These are phyloP conservation scores for Hyphantria cunea DNA, from an alignment of 1,140 invertebrate species.

Conservation along the genomic window DNA sequence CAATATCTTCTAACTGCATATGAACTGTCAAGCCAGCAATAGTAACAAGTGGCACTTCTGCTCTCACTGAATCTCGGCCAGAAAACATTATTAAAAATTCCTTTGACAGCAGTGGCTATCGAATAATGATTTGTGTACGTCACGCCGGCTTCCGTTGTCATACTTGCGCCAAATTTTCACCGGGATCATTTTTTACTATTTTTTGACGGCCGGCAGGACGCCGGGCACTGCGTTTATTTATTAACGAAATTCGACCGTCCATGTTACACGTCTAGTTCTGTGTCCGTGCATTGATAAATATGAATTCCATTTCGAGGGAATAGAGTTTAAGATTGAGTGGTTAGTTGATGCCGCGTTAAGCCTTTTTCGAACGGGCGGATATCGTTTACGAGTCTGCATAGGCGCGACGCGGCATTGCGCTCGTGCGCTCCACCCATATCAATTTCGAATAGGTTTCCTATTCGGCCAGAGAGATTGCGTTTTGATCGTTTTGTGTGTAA, in stretches of 20 bases:
- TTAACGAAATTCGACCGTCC: conserved; percentile 79
- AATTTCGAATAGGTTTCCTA: conserved; percentile 80
- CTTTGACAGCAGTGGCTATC: conserved; percentile 73
- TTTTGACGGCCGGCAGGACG: conserved; percentile 59
- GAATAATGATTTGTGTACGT: conserved; percentile 77
- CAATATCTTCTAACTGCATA: conserved; percentile 22
- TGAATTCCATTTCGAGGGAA: conserved; percentile 35
- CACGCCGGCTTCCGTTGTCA: conserved; percentile 67
- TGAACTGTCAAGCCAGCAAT: conserved; percentile 23
- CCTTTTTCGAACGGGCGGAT: conserved; percentile 48
- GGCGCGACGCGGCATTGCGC: conserved; percentile 69
- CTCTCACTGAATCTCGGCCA: conserved; percentile 61
- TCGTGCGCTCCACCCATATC: conserved; percentile 77
- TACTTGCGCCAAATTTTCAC: conserved; percentile 78
- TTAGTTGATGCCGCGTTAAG: conserved; percentile 34
- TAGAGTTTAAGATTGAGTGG: conserved; percentile 45
- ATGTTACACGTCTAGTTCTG: conserved; percentile 59
- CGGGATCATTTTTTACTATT: conserved; percentile 65
- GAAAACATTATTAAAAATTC: conserved; percentile 79
- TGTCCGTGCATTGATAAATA: conserved; percentile 22
- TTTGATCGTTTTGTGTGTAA: conserved; percentile 80
- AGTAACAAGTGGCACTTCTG: conserved; percentile 53
- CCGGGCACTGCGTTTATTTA: conserved; percentile 77
- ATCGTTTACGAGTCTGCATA: conserved; percentile 76
- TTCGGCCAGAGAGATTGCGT: conserved; percentile 75